phyloP scores from a whole-genome alignment of 2,113 vertebrate species.

The Leptodactylus fuscus region DNA sequence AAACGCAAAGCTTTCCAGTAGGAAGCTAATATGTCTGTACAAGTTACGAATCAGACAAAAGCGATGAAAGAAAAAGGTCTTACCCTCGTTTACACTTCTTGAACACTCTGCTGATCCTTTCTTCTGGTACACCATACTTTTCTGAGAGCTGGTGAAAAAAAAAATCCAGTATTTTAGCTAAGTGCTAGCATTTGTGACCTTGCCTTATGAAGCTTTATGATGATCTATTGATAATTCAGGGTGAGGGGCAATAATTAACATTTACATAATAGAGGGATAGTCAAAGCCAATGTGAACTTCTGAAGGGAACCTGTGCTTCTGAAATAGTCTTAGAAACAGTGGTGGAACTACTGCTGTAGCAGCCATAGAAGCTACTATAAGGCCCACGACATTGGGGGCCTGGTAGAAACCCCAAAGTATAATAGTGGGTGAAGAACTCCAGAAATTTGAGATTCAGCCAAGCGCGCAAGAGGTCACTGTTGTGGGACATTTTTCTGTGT shows the following conservation, averaged over 20 bases:
- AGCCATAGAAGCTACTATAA: too few relatives aligned
- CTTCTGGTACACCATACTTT: constrained; percentile 93
- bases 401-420: too few relatives aligned
- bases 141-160: constrained; percentile 91
- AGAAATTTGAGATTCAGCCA: too few relatives aligned
- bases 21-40: constrained; percentile 9
- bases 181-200: neutral
- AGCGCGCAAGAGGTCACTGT: too few relatives aligned
- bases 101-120: constrained; percentile 95
- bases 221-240: neutral
- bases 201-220: neutral
- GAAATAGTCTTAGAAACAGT: too few relatives aligned
- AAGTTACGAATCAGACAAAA: neutral
- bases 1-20: neutral
- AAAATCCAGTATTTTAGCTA: neutral
- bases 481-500: too few relatives aligned
- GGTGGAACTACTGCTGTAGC: too few relatives aligned
- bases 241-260: neutral
- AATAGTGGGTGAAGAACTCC: too few relatives aligned
- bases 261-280: neutral
- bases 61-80: constrained; percentile 58
- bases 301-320: neutral
- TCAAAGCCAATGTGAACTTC: neutral
- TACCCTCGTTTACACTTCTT: constrained; percentile 99
- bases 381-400: too few relatives aligned